phyloP scores from a whole-genome alignment of 2,113 vertebrate genomes.

The Neomonachus schauinslandi region DNA sequence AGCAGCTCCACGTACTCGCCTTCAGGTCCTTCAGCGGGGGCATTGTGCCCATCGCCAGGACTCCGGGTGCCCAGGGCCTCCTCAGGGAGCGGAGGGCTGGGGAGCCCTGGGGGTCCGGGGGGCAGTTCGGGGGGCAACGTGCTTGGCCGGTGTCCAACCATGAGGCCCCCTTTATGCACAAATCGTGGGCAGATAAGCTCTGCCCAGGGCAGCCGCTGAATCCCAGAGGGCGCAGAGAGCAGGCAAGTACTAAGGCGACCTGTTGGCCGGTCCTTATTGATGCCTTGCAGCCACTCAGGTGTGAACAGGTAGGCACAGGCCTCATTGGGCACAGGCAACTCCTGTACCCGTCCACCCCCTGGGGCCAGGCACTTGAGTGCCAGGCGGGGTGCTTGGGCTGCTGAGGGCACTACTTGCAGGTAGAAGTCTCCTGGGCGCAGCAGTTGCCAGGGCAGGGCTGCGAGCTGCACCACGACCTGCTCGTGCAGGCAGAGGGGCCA shows the following conservation, averaged over 20 bases:
- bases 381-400: constrained; percentile 91
- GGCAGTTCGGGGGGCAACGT: constrained; percentile 72
- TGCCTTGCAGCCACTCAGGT: constrained; percentile 93
- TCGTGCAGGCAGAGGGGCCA: constrained; percentile 91
- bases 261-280: constrained; percentile 93
- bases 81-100: constrained; percentile 74
- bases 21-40: constrained; percentile 79
- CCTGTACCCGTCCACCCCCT: constrained; percentile 91
- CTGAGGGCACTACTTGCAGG: constrained; percentile 94
- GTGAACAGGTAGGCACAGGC: constrained; percentile 94
- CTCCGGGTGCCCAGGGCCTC: constrained; percentile 79
- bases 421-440: constrained; percentile 94
- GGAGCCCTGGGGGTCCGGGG: constrained; percentile 67
- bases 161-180: constrained; percentile 87
- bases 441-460: constrained; percentile 94
- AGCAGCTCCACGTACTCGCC: constrained; percentile 93
- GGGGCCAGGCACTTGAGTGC: constrained; percentile 93
- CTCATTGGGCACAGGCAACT: constrained; percentile 90
- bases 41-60: constrained; percentile 81
- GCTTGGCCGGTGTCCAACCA: constrained; percentile 78
- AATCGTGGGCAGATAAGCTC: constrained; percentile 94
- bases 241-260: constrained; percentile 92
- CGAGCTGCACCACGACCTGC: constrained; percentile 93
- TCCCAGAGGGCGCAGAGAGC: constrained; percentile 91
- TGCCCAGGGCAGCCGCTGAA: constrained; percentile 91